Evolutionary conservation across 2,888 invertebrate species (phyloP).

Genomic region (Tetheella fluctuosa): DNA sequence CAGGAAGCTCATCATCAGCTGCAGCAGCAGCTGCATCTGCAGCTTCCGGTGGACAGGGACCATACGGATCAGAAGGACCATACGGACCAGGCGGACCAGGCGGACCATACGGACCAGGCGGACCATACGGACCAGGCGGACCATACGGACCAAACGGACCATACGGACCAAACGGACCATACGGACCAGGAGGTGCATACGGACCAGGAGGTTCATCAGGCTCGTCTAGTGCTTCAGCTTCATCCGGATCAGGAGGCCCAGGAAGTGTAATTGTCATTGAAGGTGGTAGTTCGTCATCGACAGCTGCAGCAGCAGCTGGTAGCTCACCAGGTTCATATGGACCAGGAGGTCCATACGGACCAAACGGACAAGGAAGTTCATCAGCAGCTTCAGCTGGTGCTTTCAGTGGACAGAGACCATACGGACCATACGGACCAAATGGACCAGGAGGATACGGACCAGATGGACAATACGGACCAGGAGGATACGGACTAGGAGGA

Average conservation of each 20-base stretch:
- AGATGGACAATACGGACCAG: no score
- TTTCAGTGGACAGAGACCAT: no score
- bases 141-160: conserved; percentile 10
- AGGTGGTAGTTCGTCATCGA: background rate
- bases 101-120: background rate
- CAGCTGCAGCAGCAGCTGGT: background rate
- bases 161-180: background rate
- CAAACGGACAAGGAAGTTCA: conserved; percentile 7
- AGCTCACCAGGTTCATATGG: conserved; percentile 12
- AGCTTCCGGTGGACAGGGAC: background rate
- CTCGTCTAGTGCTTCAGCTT: no score
- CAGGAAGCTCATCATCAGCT: conserved; percentile 20
- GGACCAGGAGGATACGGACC: no score
- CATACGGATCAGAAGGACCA: conserved; percentile 14
- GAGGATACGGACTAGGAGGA: no score
- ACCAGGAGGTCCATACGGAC: conserved; percentile 7
- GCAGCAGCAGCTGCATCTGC: conserved; percentile 22
- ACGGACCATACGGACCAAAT: no score
- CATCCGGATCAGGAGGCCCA: no score
- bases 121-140: no score
- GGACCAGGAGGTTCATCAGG: background rate
- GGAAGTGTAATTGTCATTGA: background rate
- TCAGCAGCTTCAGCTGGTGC: conserved; percentile 17
- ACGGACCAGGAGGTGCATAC: background rate
- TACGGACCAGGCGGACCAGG: background rate